A percentile compares a stretch with the other conserved stretches of the same genome.
These are phyloP conservation scores for Muschampia plurimacula DNA, from an alignment of 2,888 invertebrate species.

Conservation along the genomic window DNA sequence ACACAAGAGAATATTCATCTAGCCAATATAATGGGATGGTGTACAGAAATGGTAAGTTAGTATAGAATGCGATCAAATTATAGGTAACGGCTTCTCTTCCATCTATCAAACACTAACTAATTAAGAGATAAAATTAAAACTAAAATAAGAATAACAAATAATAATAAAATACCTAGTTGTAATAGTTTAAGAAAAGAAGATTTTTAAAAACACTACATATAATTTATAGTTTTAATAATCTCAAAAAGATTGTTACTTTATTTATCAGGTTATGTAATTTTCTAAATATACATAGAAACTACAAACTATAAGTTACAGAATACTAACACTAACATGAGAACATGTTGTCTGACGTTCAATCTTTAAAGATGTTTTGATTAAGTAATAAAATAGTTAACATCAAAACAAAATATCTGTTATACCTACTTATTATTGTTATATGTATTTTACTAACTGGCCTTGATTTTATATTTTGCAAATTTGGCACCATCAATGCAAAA, in stretches of 20 bases:
- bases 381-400: background rate
- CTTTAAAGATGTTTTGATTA: background rate
- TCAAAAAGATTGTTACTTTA: no score
- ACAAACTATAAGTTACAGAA: no score
- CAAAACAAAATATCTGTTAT: background rate
- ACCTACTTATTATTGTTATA: background rate
- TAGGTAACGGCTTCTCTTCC: no score
- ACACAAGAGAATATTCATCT: constrained; percentile 92
- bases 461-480: constrained; percentile 6
- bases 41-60: constrained; percentile 93
- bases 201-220: no score
- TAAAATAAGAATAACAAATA: no score
- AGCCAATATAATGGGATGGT: constrained; percentile 96
- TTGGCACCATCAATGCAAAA: constrained; percentile 7
- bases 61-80: no score
- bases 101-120: no score
- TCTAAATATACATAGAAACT: no score
- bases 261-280: no score
- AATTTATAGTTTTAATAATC: no score
- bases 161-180: background rate
- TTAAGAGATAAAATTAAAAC: no score
- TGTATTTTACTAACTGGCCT: constrained; percentile 10
- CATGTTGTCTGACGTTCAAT: background rate
- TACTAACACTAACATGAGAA: no score
- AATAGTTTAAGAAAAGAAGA: constrained; percentile 6